These are phyloP conservation scores for Tridacna crocea DNA, from an alignment of 2,888 invertebrate species.

Conservation along the genomic window DNA sequence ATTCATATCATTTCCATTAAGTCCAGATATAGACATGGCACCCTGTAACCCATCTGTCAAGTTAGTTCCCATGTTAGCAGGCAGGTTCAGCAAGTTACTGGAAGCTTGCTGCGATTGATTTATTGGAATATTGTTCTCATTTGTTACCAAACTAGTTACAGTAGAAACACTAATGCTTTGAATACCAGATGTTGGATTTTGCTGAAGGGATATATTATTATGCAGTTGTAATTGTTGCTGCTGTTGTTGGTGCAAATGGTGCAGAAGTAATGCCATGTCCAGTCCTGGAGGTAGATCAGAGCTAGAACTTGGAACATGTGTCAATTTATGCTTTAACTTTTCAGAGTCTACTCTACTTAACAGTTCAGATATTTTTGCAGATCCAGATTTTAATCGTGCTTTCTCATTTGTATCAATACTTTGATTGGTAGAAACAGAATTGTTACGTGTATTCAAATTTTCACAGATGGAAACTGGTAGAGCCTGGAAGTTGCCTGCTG, in stretches of 20 bases:
- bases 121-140: background rate
- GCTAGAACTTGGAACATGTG: background rate
- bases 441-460: background rate
- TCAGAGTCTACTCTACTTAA: constrained; percentile 38
- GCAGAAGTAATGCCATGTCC: constrained; percentile 40
- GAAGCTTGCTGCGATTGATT: background rate
- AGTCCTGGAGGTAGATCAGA: constrained; percentile 13
- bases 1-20: constrained; percentile 1
- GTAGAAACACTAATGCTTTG: background rate
- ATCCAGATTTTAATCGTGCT: constrained; percentile 33
- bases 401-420: constrained; percentile 7
- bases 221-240: constrained; percentile 21
- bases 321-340: constrained; percentile 27
- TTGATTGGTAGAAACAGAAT: background rate
- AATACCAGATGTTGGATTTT: background rate
- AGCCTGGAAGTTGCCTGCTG: background rate
- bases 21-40: background rate
- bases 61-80: background rate
- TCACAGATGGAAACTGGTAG: background rate
- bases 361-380: constrained; percentile 52
- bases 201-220: constrained; percentile 22
- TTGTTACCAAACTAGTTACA: background rate
- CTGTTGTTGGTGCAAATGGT: constrained; percentile 41
- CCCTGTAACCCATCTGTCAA: background rate
- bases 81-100: background rate